Conservation (phyloP, 2,888 invertebrate genomes). For the Diaphora mendica region DNA sequence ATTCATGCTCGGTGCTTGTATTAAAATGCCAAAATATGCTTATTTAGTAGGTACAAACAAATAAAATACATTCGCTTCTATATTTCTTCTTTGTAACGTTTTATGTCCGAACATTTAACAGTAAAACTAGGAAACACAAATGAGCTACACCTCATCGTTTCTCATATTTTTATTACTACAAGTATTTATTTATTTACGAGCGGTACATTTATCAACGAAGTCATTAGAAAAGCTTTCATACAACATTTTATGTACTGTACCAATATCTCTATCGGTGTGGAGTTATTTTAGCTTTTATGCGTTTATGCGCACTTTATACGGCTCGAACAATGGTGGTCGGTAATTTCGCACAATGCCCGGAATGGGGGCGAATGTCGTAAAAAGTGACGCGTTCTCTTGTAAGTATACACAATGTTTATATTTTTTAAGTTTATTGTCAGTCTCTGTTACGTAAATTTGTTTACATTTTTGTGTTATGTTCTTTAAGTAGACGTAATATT, state of each 20-base stretch:
- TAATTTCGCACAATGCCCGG: slow-evolving; percentile 45
- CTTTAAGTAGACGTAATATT: neutral
- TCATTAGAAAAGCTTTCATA: slow-evolving; percentile 43
- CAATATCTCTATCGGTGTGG: slow-evolving; percentile 48
- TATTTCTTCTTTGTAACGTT: neutral
- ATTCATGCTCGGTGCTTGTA: neutral
- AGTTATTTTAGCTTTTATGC: slow-evolving; percentile 54
- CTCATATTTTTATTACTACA: slow-evolving; percentile 19
- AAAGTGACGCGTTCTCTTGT: slow-evolving; percentile 45
- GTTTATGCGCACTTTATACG: slow-evolving; percentile 53
- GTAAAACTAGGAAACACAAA: slow-evolving; percentile 21
- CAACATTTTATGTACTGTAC: slow-evolving; percentile 45
- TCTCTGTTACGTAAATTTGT: slow-evolving; percentile 17
- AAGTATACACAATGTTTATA: slow-evolving; percentile 48
- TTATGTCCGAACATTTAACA: slow-evolving; percentile 11
- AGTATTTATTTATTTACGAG: slow-evolving; percentile 24
- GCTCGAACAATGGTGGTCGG: slow-evolving; percentile 50
- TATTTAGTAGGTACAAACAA: neutral
- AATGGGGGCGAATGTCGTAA: slow-evolving; percentile 46
- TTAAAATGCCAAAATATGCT: slow-evolving; percentile 16
- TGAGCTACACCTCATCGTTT: slow-evolving; percentile 15
- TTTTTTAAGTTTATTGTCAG: slow-evolving; percentile 50
- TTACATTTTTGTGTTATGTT: slow-evolving; percentile 8
- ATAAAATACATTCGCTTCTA: neutral
- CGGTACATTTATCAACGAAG: slow-evolving; percentile 30